A percentile compares a stretch with the other conserved stretches of the same genome.
These are phyloP conservation scores for Amazona vittata DNA, from an alignment of 2,113 vertebrate genomes.

Conservation along the genomic window DNA sequence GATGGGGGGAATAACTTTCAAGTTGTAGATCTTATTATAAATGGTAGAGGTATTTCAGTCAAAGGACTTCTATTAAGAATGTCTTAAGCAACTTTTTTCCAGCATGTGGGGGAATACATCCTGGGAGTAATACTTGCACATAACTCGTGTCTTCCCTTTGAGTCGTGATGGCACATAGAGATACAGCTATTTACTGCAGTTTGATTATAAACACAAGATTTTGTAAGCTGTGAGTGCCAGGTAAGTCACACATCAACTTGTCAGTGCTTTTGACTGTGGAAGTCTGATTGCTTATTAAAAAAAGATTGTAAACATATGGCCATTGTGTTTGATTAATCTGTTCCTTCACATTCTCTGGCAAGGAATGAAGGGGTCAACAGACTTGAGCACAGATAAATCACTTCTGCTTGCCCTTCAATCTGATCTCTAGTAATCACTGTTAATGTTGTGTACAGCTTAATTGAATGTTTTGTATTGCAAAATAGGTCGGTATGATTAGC, in stretches of 20 bases:
- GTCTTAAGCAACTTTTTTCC: neutral
- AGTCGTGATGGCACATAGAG: neutral
- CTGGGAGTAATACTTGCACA: neutral
- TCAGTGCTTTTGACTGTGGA: slow-evolving; percentile 35
- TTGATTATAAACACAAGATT: slow-evolving; percentile 31
- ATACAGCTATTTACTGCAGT: slow-evolving; percentile 3
- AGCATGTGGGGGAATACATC: neutral
- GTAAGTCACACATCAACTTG: slow-evolving; percentile 28
- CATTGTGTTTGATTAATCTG: slow-evolving; percentile 66
- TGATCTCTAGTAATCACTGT: slow-evolving; percentile 50
- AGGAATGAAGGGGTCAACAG: slow-evolving; percentile 18
- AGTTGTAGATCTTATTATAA: neutral
- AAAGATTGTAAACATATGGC: slow-evolving; percentile 31
- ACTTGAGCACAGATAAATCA: neutral
- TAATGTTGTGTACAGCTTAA: slow-evolving; percentile 67
- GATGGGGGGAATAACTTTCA: neutral
- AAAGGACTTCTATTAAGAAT: neutral
- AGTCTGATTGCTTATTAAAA: slow-evolving; percentile 28
- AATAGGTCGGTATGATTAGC: slow-evolving; percentile 25
- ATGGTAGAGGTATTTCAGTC: neutral
- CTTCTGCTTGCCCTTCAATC: slow-evolving; percentile 15
- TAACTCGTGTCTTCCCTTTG: neutral
- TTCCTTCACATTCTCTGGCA: slow-evolving; percentile 52
- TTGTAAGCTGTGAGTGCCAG: slow-evolving; percentile 34
- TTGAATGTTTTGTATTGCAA: slow-evolving; percentile 57